A percentile compares a stretch with the other conserved stretches of the same genome.
Evolutionary conservation across 2,888 invertebrate genomes (phyloP).

Genomic region (Sclerodermus sp.): DNA sequence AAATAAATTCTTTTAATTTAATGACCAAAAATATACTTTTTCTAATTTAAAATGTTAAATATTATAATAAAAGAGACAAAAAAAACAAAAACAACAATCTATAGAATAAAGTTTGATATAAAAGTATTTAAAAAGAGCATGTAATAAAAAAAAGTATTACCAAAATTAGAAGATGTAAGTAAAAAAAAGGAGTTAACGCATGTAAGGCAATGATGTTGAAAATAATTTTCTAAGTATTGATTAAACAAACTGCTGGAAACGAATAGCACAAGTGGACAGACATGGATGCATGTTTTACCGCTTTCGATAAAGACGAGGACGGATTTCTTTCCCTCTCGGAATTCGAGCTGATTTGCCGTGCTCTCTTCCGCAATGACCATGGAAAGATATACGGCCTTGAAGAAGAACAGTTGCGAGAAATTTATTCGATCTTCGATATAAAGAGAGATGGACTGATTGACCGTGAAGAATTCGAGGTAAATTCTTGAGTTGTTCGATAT

Average conservation of each 20-base stretch:
- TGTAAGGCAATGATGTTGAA: not conserved
- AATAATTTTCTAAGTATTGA: constrained; percentile 36
- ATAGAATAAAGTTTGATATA: too few relatives aligned
- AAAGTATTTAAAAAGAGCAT: too few relatives aligned
- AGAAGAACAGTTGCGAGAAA: constrained; percentile 70
- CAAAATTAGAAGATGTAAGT: too few relatives aligned
- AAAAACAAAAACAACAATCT: too few relatives aligned
- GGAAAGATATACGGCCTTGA: constrained; percentile 81
- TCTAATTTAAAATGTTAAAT: too few relatives aligned
- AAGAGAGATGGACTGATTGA: constrained; percentile 78
- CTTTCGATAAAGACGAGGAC: constrained; percentile 90
- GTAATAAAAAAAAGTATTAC: too few relatives aligned
- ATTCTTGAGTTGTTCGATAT: constrained; percentile 4
- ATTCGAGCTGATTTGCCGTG: constrained; percentile 80
- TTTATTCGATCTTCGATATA: constrained; percentile 80
- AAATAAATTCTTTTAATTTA: not conserved
- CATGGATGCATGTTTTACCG: constrained; percentile 90
- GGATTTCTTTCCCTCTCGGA: constrained; percentile 76
- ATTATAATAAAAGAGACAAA: too few relatives aligned
- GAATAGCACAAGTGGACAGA: constrained; percentile 64
- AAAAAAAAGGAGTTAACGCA: not conserved
- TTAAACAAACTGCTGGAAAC: constrained; percentile 48
- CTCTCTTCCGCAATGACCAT: constrained; percentile 82
- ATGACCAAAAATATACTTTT: not conserved
- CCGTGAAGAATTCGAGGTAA: constrained; percentile 74